phyloP scores from a whole-genome alignment of 2,113 vertebrate species.

The Anarrhichthys ocellatus region DNA sequence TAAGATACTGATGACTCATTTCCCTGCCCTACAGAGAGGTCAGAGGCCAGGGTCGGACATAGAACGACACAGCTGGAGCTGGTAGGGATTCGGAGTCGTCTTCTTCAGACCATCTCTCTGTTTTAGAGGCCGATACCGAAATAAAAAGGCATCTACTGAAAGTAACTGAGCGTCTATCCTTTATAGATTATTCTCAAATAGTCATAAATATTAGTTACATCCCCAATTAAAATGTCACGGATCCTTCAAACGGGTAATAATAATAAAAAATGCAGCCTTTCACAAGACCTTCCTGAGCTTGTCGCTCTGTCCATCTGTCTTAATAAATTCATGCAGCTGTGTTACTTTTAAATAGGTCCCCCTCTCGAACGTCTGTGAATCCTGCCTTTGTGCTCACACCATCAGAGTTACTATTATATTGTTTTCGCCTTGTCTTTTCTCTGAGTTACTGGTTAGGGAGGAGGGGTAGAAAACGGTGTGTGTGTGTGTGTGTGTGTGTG shows the following conservation, averaged over 20 bases:
- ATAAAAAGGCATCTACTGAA: not conserved
- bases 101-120: not conserved
- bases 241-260: conserved; percentile 63
- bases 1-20: conserved; percentile 34
- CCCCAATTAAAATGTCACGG: conserved; percentile 57
- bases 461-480: not conserved
- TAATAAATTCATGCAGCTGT: conserved; percentile 76
- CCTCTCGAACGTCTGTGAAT: conserved; percentile 72
- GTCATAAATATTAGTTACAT: conserved; percentile 55
- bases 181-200: not conserved
- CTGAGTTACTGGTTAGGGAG: conserved; percentile 38
- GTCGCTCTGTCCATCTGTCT: conserved; percentile 56
- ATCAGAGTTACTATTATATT: conserved; percentile 65
- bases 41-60: conserved; percentile 9
- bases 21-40: not conserved
- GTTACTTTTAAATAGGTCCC: conserved; percentile 74
- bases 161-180: not conserved
- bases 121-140: not conserved
- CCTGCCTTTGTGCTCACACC: conserved; percentile 74
- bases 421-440: conserved; percentile 38
- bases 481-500: conserved; percentile 2
- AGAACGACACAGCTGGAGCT: not conserved
- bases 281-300: conserved; percentile 41
- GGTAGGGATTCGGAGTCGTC: not conserved
- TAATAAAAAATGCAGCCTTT: conserved; percentile 57